phyloP scores from a whole-genome alignment of 2,113 vertebrate species.

The Tretioscincus oriximinensis region DNA sequence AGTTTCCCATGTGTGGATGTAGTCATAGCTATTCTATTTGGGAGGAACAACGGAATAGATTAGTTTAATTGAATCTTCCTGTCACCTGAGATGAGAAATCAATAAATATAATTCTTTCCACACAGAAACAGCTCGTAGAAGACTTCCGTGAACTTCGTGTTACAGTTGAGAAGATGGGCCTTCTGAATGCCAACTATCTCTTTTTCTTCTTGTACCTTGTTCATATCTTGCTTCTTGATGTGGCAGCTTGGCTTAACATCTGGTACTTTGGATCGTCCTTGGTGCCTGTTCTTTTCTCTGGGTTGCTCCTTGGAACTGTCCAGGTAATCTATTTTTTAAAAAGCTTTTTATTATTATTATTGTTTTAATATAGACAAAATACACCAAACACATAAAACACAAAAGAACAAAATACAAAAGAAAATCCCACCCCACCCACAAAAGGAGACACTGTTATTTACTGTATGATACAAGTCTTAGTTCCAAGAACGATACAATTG shows the following conservation, averaged over 20 bases:
- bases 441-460: too few relatives aligned
- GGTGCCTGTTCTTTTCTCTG: slow-evolving; percentile 68
- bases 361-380: too few relatives aligned
- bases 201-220: slow-evolving; percentile 75
- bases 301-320: slow-evolving; percentile 71
- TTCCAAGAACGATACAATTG: too few relatives aligned
- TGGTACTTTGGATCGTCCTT: slow-evolving; percentile 75
- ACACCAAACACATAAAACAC: too few relatives aligned
- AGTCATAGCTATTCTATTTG: not conserved
- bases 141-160: slow-evolving; percentile 78
- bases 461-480: too few relatives aligned
- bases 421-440: too few relatives aligned
- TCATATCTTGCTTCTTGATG: slow-evolving; percentile 78
- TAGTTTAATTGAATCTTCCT: not conserved
- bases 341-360: too few relatives aligned
- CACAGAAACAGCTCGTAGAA: slow-evolving; percentile 69
- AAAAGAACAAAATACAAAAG: too few relatives aligned
- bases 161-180: slow-evolving; percentile 73
- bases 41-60: not conserved
- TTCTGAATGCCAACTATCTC: slow-evolving; percentile 66
- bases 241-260: slow-evolving; percentile 73
- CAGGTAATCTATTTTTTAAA: slow-evolving; percentile 75
- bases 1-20: too few relatives aligned
- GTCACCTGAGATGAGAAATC: not conserved
- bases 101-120: not conserved